Percentiles rank a stretch among this genome's conserved stretches.
Conservation (phyloP, 1,140 invertebrate genomes). For the Drosophila sucinea region DNA sequence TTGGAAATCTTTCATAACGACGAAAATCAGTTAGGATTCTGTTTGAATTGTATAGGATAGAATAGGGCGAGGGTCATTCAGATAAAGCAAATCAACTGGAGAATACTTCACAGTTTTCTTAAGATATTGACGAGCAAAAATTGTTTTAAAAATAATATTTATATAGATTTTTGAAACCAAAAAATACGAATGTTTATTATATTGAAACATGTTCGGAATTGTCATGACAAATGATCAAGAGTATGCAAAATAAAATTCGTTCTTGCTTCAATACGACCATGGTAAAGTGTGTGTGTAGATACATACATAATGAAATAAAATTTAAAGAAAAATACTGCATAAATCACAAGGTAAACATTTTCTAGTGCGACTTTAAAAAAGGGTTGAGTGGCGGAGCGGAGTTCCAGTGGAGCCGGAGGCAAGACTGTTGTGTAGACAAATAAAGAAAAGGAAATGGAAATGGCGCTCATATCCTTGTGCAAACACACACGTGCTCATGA, state of each 20-base stretch:
- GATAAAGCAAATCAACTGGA: too few species aligned
- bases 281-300: constrained; percentile 29
- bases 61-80: too few species aligned
- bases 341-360: constrained; percentile 72
- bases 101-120: too few species aligned
- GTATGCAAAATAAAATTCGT: neutral
- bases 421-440: constrained; percentile 29
- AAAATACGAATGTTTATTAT: too few species aligned
- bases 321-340: constrained; percentile 63
- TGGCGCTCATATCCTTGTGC: constrained; percentile 72
- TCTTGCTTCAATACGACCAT: neutral
- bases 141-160: too few species aligned
- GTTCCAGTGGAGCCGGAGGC: neutral
- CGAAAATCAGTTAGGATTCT: too few species aligned
- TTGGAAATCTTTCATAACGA: too few species aligned
- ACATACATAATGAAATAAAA: constrained; percentile 55
- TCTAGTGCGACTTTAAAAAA: constrained; percentile 42
- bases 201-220: too few species aligned
- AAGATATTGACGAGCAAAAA: too few species aligned
- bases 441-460: constrained; percentile 61
- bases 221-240: too few species aligned
- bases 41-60: too few species aligned
- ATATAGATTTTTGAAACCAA: too few species aligned
- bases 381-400: constrained; percentile 6
- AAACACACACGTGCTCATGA: constrained; percentile 80